These are phyloP conservation scores for Orchesellides sinensis DNA, from an alignment of 2,888 invertebrate species.

Conservation along the genomic window DNA sequence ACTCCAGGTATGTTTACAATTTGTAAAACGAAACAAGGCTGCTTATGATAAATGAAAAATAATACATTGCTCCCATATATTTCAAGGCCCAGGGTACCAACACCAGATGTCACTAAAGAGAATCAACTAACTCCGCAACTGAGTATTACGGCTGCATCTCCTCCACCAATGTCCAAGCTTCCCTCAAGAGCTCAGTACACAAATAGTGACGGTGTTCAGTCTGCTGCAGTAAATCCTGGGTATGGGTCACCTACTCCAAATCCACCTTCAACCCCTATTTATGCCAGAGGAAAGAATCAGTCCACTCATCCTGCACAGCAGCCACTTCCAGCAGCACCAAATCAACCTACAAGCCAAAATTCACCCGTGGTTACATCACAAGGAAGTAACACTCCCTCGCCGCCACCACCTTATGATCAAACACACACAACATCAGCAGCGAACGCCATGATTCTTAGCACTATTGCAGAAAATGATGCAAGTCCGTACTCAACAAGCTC, in stretches of 20 bases:
- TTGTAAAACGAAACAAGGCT: no score
- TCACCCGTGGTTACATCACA: background rate
- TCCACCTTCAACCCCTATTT: background rate
- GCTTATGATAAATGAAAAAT: constrained; percentile 25
- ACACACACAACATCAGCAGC: constrained; percentile 22
- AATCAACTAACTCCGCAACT: constrained; percentile 73
- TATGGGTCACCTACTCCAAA: constrained; percentile 40
- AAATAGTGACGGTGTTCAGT: constrained; percentile 8
- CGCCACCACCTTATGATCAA: constrained; percentile 43
- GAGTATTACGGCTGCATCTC: constrained; percentile 37
- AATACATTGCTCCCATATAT: background rate
- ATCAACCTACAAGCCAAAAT: background rate
- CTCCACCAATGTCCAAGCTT: constrained; percentile 16
- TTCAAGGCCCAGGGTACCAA: constrained; percentile 88
- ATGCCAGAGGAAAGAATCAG: background rate
- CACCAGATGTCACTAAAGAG: constrained; percentile 91
- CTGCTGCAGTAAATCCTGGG: constrained; percentile 25
- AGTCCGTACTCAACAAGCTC: constrained; percentile 81
- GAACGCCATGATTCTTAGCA: constrained; percentile 56
- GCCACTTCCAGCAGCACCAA: constrained; percentile 33
- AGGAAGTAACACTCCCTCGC: constrained; percentile 10
- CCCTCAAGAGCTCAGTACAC: constrained; percentile 7
- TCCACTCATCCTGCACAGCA: constrained; percentile 14
- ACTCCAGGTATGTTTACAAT: constrained; percentile 44
- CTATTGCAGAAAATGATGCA: constrained; percentile 86